Base-by-base conservation (phyloP, 2,888 invertebrate species). In the Campopleginae sp. region DNA sequence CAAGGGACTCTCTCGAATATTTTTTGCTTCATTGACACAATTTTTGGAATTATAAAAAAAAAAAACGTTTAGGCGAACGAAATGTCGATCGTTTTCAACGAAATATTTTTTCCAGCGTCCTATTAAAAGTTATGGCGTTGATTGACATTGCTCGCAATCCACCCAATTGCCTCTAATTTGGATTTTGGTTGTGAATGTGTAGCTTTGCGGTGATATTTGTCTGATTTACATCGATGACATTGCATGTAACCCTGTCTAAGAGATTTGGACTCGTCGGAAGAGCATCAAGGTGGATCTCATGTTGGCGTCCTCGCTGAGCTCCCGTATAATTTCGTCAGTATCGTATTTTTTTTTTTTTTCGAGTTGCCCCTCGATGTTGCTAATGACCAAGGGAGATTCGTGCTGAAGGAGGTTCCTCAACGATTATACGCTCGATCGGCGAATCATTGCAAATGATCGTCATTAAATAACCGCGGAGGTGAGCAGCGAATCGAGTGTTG, bases 361-460 rank as follows among this genome's bases (percentile, higher is more conserved):
- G 14, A 44, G 27, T 61, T 71, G 19, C 58, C n/a, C 46, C 65
- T n/a, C 51, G 68, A 33, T 58, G 46, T 63, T 58, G 75, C 76
- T 81, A 70, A 85, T 78, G 80, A 80, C 65, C 78, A 70, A 71
- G 68, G 44, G 71, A 46, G 70, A 70, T 54, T 65, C 51, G 14
- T 61, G n/a, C 63, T 51, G 77, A 48, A 68, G 70, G 66, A 66
- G 80, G 38, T 65, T 51, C 80, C 54, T 19, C 44, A 19, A 48
- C 81, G 77, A 74, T 85, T 81, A 76, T 82, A 71, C 75, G 79
- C 82, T 75, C 82, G 76, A 81, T 80, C 83, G 68, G 66, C 76
- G 77, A 84, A 84, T 87, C 84, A 87, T 81, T 83, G 84, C 72
- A 78, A 87, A 87, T 84, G 79, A 81, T 83, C 80, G 83, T 80